A percentile compares a stretch with the other conserved stretches of the same genome.
Conservation (phyloP, 2,113 vertebrate genomes). For the Dipodomys ordii region DNA sequence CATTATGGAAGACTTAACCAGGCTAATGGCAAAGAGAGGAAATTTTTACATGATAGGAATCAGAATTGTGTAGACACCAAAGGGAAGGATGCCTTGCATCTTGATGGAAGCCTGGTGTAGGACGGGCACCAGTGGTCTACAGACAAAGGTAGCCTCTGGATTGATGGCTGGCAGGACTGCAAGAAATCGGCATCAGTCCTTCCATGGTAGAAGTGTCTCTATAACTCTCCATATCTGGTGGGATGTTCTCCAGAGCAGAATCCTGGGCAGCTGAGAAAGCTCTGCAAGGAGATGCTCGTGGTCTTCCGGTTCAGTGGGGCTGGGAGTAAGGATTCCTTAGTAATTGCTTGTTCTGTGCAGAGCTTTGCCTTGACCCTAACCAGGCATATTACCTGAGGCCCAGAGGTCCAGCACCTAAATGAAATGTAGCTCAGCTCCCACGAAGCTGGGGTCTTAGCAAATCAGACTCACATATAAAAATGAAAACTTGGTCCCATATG, state of each 20-base stretch:
- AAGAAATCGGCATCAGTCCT: not conserved
- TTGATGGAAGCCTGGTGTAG: not conserved
- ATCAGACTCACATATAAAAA: constrained; percentile 76
- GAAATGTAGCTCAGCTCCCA: constrained; percentile 65
- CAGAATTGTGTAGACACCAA: not conserved
- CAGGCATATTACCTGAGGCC: constrained; percentile 39
- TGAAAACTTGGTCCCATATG: constrained; percentile 75
- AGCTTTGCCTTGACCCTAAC: constrained; percentile 68
- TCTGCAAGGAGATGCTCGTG: not conserved
- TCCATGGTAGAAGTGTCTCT: not conserved
- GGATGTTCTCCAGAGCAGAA: not conserved
- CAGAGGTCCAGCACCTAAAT: constrained; percentile 74
- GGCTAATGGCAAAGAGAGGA: not conserved
- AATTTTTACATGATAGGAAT: not conserved
- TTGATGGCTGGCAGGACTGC: not conserved
- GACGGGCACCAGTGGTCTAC: not conserved
- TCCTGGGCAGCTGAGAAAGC: not conserved
- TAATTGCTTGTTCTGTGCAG: constrained; percentile 70
- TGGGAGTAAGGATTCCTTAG: constrained; percentile 40
- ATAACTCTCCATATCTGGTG: not conserved
- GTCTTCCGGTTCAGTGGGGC: not conserved
- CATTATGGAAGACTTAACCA: not conserved
- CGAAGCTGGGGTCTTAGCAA: constrained; percentile 57
- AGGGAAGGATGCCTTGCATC: not conserved
- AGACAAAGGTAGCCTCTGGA: not conserved